Percentiles rank a stretch among this genome's conserved stretches.
Conservation (phyloP, 2,888 invertebrate species). For the Brachyptera risi region DNA sequence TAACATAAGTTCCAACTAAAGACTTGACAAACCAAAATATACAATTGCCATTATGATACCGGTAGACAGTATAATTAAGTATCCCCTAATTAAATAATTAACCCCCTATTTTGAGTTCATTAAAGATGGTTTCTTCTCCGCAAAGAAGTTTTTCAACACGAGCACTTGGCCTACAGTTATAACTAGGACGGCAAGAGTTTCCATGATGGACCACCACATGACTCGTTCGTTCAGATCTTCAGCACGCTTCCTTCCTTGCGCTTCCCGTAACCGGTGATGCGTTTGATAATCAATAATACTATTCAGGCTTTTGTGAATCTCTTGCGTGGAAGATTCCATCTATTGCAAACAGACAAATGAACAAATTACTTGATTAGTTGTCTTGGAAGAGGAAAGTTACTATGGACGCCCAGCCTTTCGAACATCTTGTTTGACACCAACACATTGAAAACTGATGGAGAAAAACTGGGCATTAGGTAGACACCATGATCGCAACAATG, state of each 20-base stretch:
- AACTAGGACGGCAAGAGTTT: constrained; percentile 77
- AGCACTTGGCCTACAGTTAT: constrained; percentile 90
- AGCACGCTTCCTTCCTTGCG: constrained; percentile 91
- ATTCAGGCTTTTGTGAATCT: constrained; percentile 84
- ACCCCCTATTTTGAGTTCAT: constrained; percentile 38
- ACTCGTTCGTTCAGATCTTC: constrained; percentile 96
- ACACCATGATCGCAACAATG: no score
- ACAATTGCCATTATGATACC: no score
- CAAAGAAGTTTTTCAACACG: constrained; percentile 87
- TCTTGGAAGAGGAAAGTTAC: no score
- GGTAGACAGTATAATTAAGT: no score
- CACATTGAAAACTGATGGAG: no score
- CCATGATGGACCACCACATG: constrained; percentile 87
- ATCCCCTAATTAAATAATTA: no score
- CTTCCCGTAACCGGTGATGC: constrained; percentile 91
- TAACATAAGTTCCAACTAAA: no score
- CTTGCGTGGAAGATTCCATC: constrained; percentile 90
- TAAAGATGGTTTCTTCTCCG: constrained; percentile 60
- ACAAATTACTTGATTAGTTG: not conserved
- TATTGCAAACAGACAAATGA: constrained; percentile 47
- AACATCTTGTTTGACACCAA: no score
- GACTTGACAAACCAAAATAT: no score
- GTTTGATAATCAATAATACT: constrained; percentile 93
- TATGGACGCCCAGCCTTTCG: no score
- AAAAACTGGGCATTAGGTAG: no score